phyloP scores from a whole-genome alignment of 2,797 vertebrate species.

The Silurus aristotelis region DNA sequence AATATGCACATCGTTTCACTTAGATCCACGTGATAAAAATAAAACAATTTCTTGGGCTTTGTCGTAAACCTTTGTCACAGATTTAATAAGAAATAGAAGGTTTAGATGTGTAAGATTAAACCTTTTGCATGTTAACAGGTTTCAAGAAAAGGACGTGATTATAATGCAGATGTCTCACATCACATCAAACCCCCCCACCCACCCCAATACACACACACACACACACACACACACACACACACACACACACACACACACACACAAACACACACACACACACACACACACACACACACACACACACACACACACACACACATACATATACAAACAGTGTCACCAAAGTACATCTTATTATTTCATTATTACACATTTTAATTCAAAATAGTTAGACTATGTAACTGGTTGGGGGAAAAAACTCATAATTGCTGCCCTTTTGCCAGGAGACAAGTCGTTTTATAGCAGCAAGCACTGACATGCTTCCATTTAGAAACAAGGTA shows the following conservation, averaged over 20 bases:
- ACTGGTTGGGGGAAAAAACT: not conserved
- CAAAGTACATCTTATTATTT: not conserved
- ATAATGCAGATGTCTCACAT: no score
- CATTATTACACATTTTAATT: not conserved
- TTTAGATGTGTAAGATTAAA: not conserved
- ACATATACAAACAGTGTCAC: not conserved
- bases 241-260: not conserved
- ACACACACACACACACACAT: not conserved
- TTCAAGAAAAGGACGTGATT: not conserved
- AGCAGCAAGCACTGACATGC: constrained; percentile 15
- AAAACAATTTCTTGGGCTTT: not conserved
- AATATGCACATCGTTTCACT: constrained; percentile 8
- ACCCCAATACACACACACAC: not conserved
- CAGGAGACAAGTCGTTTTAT: constrained; percentile 11
- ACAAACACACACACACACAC: not conserved
- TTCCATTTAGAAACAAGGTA: constrained; percentile 21
- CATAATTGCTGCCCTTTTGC: constrained; percentile 2
- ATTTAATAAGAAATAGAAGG: not conserved
- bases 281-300: not conserved
- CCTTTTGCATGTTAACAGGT: not conserved
- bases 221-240: not conserved
- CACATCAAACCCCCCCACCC: no score
- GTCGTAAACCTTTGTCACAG: not conserved
- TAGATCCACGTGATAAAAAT: not conserved
- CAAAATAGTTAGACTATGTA: not conserved